phyloP scores from a whole-genome alignment of 2,888 invertebrate genomes.

The Tenthredo notha region DNA sequence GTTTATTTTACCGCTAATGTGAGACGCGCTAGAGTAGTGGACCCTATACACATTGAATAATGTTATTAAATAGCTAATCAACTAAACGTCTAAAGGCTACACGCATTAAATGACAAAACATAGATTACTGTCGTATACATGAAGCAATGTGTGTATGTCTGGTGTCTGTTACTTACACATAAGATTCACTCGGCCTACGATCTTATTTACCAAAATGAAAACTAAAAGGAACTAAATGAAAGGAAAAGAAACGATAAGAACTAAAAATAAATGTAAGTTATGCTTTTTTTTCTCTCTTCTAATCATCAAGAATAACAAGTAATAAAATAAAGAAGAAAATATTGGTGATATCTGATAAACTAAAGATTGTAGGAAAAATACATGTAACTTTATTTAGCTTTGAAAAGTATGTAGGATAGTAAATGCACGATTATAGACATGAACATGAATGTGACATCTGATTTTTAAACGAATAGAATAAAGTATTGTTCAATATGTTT shows the following conservation, averaged over 20 bases:
- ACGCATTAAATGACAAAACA: not conserved
- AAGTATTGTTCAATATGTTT: not conserved
- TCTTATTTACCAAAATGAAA: not conserved
- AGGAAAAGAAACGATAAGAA: not conserved
- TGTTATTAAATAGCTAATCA: not conserved
- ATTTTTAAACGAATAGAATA: constrained; percentile 21
- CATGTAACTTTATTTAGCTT: constrained; percentile 6
- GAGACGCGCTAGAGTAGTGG: constrained; percentile 23
- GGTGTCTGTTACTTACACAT: not conserved
- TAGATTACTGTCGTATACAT: not conserved
- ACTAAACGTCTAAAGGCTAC: not conserved
- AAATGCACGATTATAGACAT: constrained; percentile 33
- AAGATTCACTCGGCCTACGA: not conserved
- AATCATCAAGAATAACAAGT: not conserved
- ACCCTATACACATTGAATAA: constrained; percentile 13
- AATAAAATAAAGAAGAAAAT: not conserved
- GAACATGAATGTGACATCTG: constrained; percentile 4
- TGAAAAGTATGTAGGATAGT: constrained; percentile 7
- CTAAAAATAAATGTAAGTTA: not conserved
- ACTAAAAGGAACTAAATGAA: not conserved
- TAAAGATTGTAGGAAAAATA: constrained; percentile 14
- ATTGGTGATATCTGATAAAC: not conserved
- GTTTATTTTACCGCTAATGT: not conserved
- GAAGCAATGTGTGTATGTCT: not conserved
- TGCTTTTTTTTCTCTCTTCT: not conserved